Base-by-base conservation (phyloP, 2,888 invertebrate species). In the Nemotelus nigrinus region DNA sequence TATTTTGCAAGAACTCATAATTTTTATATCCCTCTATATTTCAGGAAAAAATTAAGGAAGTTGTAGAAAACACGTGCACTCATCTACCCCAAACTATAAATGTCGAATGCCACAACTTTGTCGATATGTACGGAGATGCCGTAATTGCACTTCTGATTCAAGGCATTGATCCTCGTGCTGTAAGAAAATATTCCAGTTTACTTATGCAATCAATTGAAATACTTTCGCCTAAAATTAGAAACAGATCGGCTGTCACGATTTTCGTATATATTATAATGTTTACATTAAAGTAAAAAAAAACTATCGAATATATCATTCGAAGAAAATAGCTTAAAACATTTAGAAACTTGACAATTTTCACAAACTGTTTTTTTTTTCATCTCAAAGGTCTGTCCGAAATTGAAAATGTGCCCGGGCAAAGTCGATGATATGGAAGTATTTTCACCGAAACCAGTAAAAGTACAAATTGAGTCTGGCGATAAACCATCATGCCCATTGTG, bases 401-500 rank as follows among this genome's bases (percentile, higher is more conserved):
- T 95, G 77, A 90, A 90, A 79, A 86, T 93, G 75, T 96, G 95
- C 83, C 92, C 93, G 0, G 86, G 89, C 4, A 85, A 87, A 8
- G 84, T 87, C 44, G 86, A 89, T 48, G 89, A 89, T 75, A 89
- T 92, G 57, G 89, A 90, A 81, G 88, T 91, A 78, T 88, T 89
- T 81, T 85, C 89, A 79, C 84, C 85, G 2, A 77, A 80, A 63
- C 71, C 82, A 84, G 77, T 82, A 5, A 81, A 83, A 48, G 82
- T 85, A 0, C 77, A 79, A 2, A 78, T 81, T 10, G 77, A 78
- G 43, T 60, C 10, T 0, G 86, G 88, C 43, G 90, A 91, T 72
- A 92, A 93, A 82, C 90, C 91, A 39, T 93, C 91, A 82, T 96
- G 97, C 84, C 93, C 95, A 1, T 87, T 97, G 6, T 97, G 97